A percentile compares a stretch with the other conserved stretches of the same genome.
Conservation (phyloP, 2,888 invertebrate species). For the Leptothorax acervorum region DNA sequence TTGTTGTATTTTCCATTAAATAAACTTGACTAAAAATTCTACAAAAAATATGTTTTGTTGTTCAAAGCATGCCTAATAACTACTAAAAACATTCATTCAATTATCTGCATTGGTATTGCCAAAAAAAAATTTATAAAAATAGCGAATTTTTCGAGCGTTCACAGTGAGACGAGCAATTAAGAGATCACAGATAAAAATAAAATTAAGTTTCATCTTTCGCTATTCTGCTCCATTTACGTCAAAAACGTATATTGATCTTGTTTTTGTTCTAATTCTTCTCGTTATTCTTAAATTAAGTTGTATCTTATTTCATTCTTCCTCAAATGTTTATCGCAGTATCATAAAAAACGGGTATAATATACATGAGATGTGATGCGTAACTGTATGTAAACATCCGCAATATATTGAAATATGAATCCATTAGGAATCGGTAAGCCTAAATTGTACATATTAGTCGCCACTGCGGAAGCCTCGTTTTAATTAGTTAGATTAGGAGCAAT, state of each 20-base stretch:
- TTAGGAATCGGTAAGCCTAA: background rate
- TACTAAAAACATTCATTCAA: too few relatives aligned
- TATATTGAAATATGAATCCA: background rate
- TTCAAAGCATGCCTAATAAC: too few relatives aligned
- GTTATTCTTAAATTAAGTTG: background rate
- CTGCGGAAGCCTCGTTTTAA: background rate
- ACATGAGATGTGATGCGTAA: too few relatives aligned
- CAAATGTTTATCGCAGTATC: background rate
- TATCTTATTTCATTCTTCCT: background rate
- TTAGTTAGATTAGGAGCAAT: background rate
- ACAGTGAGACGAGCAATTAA: too few relatives aligned
- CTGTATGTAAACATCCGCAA: too few relatives aligned
- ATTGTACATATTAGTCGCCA: background rate
- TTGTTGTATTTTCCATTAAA: too few relatives aligned
- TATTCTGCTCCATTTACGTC: background rate
- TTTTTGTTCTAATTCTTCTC: background rate
- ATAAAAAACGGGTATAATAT: background rate
- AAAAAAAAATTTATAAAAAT: too few relatives aligned
- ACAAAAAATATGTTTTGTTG: too few relatives aligned
- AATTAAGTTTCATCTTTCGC: background rate
- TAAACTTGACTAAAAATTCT: too few relatives aligned
- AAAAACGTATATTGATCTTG: background rate
- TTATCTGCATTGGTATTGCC: too few relatives aligned
- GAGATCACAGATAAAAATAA: background rate
- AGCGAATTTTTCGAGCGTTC: too few relatives aligned